Percentiles rank a stretch among this genome's conserved stretches.
phyloP scores from a whole-genome alignment of 2,113 vertebrate genomes.

The Neolamprologus longior region DNA sequence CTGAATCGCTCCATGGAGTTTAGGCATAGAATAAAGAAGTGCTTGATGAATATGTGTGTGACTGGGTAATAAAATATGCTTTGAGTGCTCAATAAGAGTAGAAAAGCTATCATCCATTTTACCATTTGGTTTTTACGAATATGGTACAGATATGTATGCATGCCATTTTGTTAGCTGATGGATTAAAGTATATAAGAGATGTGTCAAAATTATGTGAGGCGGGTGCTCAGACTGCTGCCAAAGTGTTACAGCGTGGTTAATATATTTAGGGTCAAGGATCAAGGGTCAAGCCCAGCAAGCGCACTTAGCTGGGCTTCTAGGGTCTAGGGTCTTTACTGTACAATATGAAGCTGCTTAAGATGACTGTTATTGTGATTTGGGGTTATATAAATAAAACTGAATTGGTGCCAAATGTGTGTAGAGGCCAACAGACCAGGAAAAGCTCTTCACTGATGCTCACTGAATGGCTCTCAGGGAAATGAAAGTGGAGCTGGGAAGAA shows the following conservation, averaged over 20 bases:
- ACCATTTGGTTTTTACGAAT: not conserved
- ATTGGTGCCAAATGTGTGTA: not conserved
- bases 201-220: not conserved
- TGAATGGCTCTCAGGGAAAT: not conserved
- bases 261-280: not conserved
- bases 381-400: not conserved
- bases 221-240: not conserved
- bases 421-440: not conserved
- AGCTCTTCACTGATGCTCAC: not conserved
- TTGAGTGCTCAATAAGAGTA: not conserved
- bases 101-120: not conserved
- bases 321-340: not conserved
- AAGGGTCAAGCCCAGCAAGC: slow-evolving; percentile 21
- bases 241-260: not conserved
- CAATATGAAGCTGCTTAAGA: not conserved
- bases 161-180: not conserved
- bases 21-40: not conserved
- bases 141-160: not conserved
- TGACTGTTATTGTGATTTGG: not conserved
- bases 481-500: not conserved
- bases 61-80: not conserved
- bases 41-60: not conserved
- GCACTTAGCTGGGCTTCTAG: not conserved
- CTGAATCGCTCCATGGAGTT: not conserved
- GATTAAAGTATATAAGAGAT: not conserved